Percentiles rank a stretch among this genome's conserved stretches.
These are phyloP conservation scores for Leptopilina syphax DNA, from an alignment of 2,888 invertebrate genomes.

Conservation along the genomic window DNA sequence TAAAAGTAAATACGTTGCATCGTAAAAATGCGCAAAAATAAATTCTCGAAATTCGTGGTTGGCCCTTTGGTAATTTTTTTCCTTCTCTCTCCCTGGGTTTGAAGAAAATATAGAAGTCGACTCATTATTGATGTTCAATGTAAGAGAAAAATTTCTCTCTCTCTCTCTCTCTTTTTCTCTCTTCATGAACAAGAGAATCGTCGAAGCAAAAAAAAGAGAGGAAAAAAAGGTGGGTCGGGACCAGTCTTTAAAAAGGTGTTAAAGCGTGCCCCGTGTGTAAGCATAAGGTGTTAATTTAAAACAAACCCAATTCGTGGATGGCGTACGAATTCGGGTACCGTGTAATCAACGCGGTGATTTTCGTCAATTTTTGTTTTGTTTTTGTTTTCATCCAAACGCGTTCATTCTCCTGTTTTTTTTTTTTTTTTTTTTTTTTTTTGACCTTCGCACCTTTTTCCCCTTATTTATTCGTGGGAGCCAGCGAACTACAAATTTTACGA, in stretches of 20 bases:
- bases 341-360: constrained; percentile 70
- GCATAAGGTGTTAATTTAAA: constrained; percentile 73
- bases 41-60: constrained; percentile 30
- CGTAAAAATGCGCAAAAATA: constrained; percentile 31
- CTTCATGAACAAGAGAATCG: not conserved
- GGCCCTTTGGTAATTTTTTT: too few species aligned
- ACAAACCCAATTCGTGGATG: constrained; percentile 67
- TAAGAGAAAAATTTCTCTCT: not conserved
- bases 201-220: not conserved
- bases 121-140: constrained; percentile 14
- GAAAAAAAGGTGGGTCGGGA: constrained; percentile 2
- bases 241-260: constrained; percentile 69
- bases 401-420: constrained; percentile 42
- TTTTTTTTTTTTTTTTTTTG: constrained; percentile 28
- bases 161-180: too few species aligned
- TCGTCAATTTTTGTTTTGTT: constrained; percentile 55
- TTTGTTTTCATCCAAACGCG: constrained; percentile 19
- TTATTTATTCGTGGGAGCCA: constrained; percentile 51
- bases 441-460: constrained; percentile 59
- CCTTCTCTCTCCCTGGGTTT: not conserved
- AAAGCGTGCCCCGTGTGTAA: constrained; percentile 69
- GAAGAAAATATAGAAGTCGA: too few species aligned
- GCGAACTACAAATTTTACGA: constrained; percentile 43
- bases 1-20: constrained; percentile 33
- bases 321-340: constrained; percentile 58